These are phyloP conservation scores for Leptodirus hochenwartii DNA, from an alignment of 2,888 invertebrate genomes.

Conservation along the genomic window DNA sequence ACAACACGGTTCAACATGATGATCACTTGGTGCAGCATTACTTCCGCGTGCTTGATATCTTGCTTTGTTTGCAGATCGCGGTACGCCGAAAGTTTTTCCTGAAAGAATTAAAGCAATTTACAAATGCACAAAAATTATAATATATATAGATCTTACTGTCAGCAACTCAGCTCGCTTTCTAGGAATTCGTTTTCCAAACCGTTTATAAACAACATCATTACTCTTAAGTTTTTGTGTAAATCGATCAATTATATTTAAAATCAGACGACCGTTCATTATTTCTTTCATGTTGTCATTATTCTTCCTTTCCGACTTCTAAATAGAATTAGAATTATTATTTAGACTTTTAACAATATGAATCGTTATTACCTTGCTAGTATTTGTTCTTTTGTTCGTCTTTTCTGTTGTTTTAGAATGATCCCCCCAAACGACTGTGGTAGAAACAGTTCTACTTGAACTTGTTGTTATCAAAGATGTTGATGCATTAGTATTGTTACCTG, in stretches of 20 bases:
- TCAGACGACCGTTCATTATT: slow-evolving; percentile 16
- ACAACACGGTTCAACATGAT: slow-evolving; percentile 18
- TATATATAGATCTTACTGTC: not conserved
- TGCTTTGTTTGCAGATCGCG: slow-evolving; percentile 14
- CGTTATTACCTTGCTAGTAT: too few relatives aligned
- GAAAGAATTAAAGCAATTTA: slow-evolving; percentile 8
- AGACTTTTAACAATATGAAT: too few relatives aligned
- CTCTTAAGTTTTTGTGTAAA: slow-evolving; percentile 13
- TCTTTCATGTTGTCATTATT: slow-evolving; percentile 16
- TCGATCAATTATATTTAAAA: slow-evolving; percentile 15
- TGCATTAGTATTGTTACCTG: too few relatives aligned
- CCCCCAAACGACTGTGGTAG: too few relatives aligned
- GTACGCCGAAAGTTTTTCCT: slow-evolving; percentile 13
- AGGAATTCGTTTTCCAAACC: slow-evolving; percentile 13
- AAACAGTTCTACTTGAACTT: too few relatives aligned
- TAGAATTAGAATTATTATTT: too few relatives aligned
- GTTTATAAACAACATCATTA: slow-evolving; percentile 12
- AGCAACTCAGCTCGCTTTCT: slow-evolving; percentile 10
- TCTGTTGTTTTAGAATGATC: too few relatives aligned
- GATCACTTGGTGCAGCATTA: slow-evolving; percentile 18
- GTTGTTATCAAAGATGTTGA: too few relatives aligned
- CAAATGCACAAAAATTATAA: slow-evolving; percentile 1
- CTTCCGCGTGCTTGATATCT: slow-evolving; percentile 16
- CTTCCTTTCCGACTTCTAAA: slow-evolving; percentile 9
- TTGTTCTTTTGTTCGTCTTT: too few relatives aligned